These are phyloP conservation scores for Kradibia gibbosae DNA, from an alignment of 1,140 invertebrate genomes.

Conservation along the genomic window DNA sequence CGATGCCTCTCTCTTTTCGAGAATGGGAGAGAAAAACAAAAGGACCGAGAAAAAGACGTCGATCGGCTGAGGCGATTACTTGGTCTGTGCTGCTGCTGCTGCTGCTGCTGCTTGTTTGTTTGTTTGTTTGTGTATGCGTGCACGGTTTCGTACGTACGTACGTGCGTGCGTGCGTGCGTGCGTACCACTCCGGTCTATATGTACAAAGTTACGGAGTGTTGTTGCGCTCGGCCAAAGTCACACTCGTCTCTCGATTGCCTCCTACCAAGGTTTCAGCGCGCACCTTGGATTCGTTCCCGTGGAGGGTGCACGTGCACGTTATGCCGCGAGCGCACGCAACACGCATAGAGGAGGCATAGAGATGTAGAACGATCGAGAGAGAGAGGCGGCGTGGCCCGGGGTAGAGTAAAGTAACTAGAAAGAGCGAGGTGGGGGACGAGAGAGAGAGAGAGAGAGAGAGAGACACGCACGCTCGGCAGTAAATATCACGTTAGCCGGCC, in stretches of 20 bases:
- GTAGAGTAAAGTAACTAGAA: no score
- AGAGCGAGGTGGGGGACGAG: no score
- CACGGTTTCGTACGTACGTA: neutral
- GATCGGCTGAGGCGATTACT: neutral
- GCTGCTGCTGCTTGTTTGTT: neutral
- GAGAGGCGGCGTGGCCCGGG: no score
- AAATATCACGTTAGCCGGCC: slow-evolving; percentile 60
- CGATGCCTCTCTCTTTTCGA: no score
- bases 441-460: neutral
- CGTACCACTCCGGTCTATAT: neutral
- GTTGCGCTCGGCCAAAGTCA: neutral
- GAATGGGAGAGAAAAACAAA: no score
- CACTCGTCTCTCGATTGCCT: neutral
- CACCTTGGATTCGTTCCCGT: neutral
- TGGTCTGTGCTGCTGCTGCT: neutral
- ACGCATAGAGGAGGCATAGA: neutral
- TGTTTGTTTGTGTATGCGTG: no score
- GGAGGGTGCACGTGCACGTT: neutral
- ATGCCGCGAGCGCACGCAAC: neutral
- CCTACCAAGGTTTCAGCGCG: neutral
- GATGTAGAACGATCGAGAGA: no score
- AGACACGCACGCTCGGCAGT: neutral
- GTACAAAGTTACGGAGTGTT: neutral
- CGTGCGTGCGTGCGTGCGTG: neutral
- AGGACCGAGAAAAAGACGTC: no score